Evolutionary conservation across 1,140 invertebrate species (phyloP).

Genomic region (Drosophila santomea): DNA sequence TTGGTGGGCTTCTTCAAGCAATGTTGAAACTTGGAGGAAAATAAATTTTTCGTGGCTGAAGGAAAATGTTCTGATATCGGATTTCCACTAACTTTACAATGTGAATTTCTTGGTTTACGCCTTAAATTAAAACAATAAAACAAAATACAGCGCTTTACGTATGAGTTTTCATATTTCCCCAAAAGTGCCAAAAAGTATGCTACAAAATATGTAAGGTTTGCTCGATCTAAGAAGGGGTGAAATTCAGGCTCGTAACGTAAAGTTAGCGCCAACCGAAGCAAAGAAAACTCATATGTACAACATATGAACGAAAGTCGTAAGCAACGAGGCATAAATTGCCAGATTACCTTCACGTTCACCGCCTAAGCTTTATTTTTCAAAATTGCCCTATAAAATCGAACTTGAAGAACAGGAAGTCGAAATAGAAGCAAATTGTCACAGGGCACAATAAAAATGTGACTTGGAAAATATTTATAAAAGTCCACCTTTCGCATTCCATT

Average conservation of each 20-base stretch:
- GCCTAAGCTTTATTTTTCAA: not conserved
- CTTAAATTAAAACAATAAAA: conserved; percentile 57
- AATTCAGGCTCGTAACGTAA: conserved; percentile 3
- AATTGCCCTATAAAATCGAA: not conserved
- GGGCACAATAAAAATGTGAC: no score
- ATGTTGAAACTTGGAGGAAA: conserved; percentile 2
- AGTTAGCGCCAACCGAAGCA: conserved; percentile 13
- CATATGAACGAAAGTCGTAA: conserved; percentile 12
- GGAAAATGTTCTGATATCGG: conserved; percentile 3
- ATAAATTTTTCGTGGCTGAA: conserved; percentile 26
- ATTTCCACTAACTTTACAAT: conserved; percentile 20
- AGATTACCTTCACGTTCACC: conserved; percentile 8
- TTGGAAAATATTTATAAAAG: no score
- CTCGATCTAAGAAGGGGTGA: not conserved
- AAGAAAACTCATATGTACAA: conserved; percentile 5
- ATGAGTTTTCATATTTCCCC: conserved; percentile 22
- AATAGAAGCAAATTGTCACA: not conserved
- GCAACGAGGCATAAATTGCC: conserved; percentile 11
- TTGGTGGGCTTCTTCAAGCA: conserved; percentile 2
- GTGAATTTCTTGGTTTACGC: conserved; percentile 36
- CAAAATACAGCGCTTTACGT: conserved; percentile 19
- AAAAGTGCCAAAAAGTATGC: conserved; percentile 4
- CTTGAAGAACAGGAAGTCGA: not conserved
- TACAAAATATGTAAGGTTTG: not conserved
- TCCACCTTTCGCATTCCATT: no score